These are phyloP conservation scores for Lithophane socia DNA, from an alignment of 2,888 invertebrate species.

Conservation along the genomic window DNA sequence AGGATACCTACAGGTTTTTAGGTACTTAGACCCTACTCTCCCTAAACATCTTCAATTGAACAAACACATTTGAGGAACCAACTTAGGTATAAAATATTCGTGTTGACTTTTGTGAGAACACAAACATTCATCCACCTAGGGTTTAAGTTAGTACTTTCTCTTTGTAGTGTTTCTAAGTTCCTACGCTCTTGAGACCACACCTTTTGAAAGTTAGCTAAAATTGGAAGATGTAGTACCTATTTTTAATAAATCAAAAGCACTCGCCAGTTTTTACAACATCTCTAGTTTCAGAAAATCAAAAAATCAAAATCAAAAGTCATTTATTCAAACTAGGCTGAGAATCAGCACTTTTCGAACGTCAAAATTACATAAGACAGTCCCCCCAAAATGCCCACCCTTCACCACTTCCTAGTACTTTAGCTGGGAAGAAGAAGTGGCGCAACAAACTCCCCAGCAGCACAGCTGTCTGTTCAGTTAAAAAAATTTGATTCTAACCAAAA, in stretches of 20 bases:
- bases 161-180: conserved; percentile 19
- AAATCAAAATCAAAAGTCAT: too few species aligned
- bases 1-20: neutral
- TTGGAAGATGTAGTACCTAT: conserved; percentile 5
- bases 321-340: too few species aligned
- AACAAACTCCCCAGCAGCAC: too few species aligned
- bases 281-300: neutral
- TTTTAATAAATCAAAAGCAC: neutral
- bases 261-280: neutral
- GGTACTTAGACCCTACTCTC: neutral
- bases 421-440: too few species aligned
- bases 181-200: conserved; percentile 16
- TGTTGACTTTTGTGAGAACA: conserved; percentile 30
- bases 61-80: neutral
- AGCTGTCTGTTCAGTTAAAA: too few species aligned
- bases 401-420: too few species aligned
- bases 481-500: too few species aligned
- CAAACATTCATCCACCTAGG: conserved; percentile 20
- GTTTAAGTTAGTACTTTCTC: conserved; percentile 43
- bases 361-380: too few species aligned
- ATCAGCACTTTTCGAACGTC: too few species aligned
- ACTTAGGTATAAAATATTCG: conserved; percentile 1
- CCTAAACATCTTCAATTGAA: neutral
- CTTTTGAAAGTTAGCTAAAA: conserved; percentile 28
- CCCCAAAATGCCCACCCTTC: too few species aligned